A percentile compares a stretch with the other conserved stretches of the same genome.
Conservation (phyloP, 2,797 vertebrate species). For the Ciconia nigra region DNA sequence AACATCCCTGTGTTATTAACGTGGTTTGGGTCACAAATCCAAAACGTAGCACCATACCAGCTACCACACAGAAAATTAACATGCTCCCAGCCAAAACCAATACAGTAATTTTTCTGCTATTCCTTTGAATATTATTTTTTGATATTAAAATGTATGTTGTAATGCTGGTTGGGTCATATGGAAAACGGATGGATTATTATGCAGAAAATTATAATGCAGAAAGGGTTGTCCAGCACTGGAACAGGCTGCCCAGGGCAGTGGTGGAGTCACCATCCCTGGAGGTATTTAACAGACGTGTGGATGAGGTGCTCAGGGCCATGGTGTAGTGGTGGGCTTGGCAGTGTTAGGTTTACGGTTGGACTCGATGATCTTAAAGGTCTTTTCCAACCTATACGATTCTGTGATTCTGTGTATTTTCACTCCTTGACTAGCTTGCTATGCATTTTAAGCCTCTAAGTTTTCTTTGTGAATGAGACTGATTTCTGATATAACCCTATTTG, state of each 20-base stretch:
- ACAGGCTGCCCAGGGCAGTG: too few relatives aligned
- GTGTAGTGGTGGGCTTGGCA: too few relatives aligned
- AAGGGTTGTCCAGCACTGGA: too few relatives aligned
- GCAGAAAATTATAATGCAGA: too few relatives aligned
- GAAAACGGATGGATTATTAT: neutral
- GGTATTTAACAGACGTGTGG: too few relatives aligned
- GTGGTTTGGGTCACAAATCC: neutral
- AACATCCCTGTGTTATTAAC: neutral
- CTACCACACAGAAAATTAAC: neutral
- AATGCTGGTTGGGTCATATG: rapidly evolving
- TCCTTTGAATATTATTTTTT: neutral
- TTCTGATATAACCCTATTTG: neutral
- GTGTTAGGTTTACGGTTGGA: too few relatives aligned
- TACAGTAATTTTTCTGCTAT: neutral
- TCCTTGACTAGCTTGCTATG: neutral
- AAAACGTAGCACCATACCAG: neutral
- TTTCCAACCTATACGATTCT: too few relatives aligned
- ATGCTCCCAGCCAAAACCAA: neutral
- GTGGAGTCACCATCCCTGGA: too few relatives aligned
- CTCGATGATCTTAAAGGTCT: too few relatives aligned
- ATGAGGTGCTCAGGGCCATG: too few relatives aligned
- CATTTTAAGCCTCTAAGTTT: neutral
- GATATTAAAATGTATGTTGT: neutral
- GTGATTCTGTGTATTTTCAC: neutral
- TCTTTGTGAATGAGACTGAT: neutral